phyloP scores from a whole-genome alignment of 1,140 invertebrate genomes.

The Aphaenogaster ashmeadi region DNA sequence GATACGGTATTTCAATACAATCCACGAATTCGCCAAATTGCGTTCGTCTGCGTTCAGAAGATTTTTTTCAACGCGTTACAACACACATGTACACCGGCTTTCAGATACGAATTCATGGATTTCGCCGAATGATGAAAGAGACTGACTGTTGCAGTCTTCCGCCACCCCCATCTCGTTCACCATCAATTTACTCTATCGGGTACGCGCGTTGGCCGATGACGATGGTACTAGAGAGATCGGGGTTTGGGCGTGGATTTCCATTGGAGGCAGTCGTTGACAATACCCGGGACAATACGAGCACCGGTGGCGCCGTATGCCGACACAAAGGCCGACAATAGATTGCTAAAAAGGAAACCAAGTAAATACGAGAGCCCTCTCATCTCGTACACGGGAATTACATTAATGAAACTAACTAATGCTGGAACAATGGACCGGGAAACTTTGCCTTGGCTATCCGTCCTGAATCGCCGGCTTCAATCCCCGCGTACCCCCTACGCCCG shows the following conservation, averaged over 20 bases:
- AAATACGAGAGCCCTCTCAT: conserved; percentile 78
- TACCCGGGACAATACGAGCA: conserved; percentile 73
- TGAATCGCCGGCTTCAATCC: conserved; percentile 41
- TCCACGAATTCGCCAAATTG: neutral
- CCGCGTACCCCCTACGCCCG: neutral
- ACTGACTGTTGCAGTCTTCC: conserved; percentile 61
- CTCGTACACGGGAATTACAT: conserved; percentile 79
- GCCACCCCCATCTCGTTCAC: conserved; percentile 25
- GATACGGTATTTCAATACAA: neutral
- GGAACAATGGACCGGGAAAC: conserved; percentile 74
- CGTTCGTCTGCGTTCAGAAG: conserved; percentile 24
- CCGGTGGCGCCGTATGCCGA: conserved; percentile 59
- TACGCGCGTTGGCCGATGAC: conserved; percentile 60
- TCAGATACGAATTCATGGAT: conserved; percentile 54
- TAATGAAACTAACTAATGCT: conserved; percentile 80
- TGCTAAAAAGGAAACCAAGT: conserved; percentile 80
- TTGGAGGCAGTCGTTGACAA: conserved; percentile 71
- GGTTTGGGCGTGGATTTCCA: conserved; percentile 61
- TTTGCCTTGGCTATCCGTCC: conserved; percentile 42
- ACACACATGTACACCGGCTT: conserved; percentile 26
- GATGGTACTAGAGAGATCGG: conserved; percentile 59
- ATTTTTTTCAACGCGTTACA: conserved; percentile 29
- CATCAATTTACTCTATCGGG: conserved; percentile 64
- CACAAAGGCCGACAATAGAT: conserved; percentile 80
- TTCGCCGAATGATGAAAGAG: conserved; percentile 60